Percentiles rank a stretch among this genome's conserved stretches.
Evolutionary conservation across 2,113 vertebrate species (phyloP).

Genomic region (Myotis lucifugus): DNA sequence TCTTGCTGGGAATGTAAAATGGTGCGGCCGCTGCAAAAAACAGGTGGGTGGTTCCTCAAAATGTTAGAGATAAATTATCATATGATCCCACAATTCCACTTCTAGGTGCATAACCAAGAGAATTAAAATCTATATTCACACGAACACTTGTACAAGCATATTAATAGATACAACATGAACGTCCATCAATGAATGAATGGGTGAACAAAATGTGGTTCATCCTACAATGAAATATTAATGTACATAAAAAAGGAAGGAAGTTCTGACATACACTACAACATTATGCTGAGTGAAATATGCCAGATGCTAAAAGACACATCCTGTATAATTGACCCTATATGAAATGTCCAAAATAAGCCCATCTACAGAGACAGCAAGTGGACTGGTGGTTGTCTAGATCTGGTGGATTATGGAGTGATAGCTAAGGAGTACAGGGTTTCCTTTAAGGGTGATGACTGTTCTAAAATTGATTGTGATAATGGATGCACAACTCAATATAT

Average conservation of each 20-base stretch:
- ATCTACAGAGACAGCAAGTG: no score
- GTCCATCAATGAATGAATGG: rapidly evolving
- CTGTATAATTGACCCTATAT: rapidly evolving
- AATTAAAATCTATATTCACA: neutral
- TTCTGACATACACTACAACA: rapidly evolving
- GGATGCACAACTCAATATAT: neutral
- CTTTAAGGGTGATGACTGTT: neutral
- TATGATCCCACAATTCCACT: rapidly evolving
- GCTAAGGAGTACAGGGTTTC: neutral
- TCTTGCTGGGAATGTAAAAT: neutral
- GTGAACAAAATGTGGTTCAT: no score
- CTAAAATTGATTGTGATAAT: neutral
- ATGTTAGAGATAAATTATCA: neutral
- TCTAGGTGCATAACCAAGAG: rapidly evolving
- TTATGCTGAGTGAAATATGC: neutral
- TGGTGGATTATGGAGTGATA: no score
- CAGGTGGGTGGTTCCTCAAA: neutral
- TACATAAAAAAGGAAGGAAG: neutral
- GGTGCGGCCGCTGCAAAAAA: neutral
- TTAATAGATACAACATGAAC: neutral
- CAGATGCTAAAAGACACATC: neutral
- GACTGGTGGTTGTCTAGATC: neutral
- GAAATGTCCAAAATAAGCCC: neutral
- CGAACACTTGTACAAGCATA: neutral
- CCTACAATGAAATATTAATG: rapidly evolving